Evolutionary conservation across 1,140 invertebrate genomes (phyloP).

Genomic region (Achroia grisella): DNA sequence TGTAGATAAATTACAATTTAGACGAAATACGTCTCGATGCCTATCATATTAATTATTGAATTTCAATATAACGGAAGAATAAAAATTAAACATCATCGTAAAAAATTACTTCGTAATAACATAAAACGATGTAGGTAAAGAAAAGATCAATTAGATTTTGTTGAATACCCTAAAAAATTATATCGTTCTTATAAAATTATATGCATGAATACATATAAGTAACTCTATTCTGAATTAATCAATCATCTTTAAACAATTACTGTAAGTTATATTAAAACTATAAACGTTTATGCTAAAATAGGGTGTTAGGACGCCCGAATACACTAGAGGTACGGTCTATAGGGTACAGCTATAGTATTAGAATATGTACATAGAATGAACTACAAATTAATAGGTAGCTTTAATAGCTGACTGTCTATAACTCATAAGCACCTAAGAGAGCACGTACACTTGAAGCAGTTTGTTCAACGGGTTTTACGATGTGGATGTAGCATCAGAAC

Average conservation of each 20-base stretch:
- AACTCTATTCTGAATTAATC: too few relatives aligned
- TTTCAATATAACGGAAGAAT: slow-evolving; percentile 12
- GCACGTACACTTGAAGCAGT: neutral
- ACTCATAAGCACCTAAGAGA: neutral
- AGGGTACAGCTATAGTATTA: neutral
- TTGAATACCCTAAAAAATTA: slow-evolving; percentile 6
- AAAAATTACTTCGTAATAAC: slow-evolving; percentile 22
- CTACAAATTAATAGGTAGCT: neutral
- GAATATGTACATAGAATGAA: neutral
- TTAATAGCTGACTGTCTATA: neutral
- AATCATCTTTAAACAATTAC: too few relatives aligned
- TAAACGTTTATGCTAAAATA: too few relatives aligned
- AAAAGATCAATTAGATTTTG: slow-evolving; percentile 25
- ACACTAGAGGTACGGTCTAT: neutral
- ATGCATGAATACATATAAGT: neutral
- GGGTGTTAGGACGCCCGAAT: too few relatives aligned
- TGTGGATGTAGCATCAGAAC: slow-evolving; percentile 10
- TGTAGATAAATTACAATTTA: neutral
- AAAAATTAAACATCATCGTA: slow-evolving; percentile 16
- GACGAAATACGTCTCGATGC: neutral
- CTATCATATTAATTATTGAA: neutral
- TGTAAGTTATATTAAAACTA: too few relatives aligned
- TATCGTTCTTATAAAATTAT: neutral
- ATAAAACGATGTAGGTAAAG: slow-evolving; percentile 16
- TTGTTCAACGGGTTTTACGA: slow-evolving; percentile 8